A percentile compares a stretch with the other conserved stretches of the same genome.
phyloP scores from a whole-genome alignment of 2,797 vertebrate genomes.

The Tiaroga cobitis region DNA sequence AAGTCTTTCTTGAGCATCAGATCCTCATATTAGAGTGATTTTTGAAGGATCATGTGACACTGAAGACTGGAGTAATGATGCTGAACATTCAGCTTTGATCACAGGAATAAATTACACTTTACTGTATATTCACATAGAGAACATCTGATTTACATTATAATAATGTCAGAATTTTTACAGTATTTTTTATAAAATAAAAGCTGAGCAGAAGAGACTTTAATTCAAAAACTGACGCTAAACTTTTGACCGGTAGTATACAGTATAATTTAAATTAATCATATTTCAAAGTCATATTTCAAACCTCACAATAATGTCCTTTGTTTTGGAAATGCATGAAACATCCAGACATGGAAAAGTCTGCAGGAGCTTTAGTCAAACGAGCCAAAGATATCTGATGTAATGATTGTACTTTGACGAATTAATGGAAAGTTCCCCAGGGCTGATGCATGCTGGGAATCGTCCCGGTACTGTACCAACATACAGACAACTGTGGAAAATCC shows the following conservation, averaged over 20 bases:
- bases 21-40: background rate
- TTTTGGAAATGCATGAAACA: background rate
- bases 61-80: background rate
- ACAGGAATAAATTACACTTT: background rate
- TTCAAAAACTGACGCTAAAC: background rate
- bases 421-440: background rate
- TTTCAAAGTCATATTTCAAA: background rate
- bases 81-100: background rate
- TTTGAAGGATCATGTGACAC: background rate
- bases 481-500: background rate
- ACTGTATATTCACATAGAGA: background rate
- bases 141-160: background rate
- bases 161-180: background rate
- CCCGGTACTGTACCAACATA: background rate
- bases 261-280: background rate
- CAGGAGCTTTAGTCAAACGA: background rate
- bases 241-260: background rate
- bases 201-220: background rate
- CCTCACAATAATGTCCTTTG: background rate
- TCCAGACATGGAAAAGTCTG: background rate
- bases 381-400: slow-evolving; percentile 10
- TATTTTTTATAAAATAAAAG: background rate
- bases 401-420: background rate
- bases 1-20: background rate
- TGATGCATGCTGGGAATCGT: background rate